Evolutionary conservation across 2,113 vertebrate genomes (phyloP), one percentile per base, ranked within the genome.

Genomic region (Datnioides undecimradiatus): DNA sequence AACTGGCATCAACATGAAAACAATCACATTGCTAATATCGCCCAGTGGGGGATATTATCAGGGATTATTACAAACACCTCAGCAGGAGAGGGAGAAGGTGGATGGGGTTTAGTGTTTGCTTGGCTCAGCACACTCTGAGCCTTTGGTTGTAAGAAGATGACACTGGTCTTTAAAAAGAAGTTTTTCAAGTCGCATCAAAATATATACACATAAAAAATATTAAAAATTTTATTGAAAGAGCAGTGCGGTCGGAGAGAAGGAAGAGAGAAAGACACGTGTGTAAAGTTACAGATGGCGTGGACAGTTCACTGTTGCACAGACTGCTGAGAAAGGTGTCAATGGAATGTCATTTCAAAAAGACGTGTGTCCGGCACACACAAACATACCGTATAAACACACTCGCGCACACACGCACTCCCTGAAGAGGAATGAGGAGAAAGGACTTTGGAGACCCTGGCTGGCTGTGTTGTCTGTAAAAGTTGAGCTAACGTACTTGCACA

Each of bases 171-270:
- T 76, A 88, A 88, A 91, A 91, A 89, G 36, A 83, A 76, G 73
- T 73, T 75, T 58, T 72, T 69, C 74, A 91, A 89, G 73, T 88
- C 7, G 87, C 90, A 83, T 92, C 79, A 90, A 91, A 91, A 77
- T 93, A 93, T 92, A 72, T 89, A 93, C 91, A 91, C 72, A 64
- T 91, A 87, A 85, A 93, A 92, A 92, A 90, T 77, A 86, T 87
- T 87, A 92, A 67, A 91, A 91, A 87, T 13, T 60, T 82, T 85
- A 88, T 90, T 88, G 78, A 91, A 88, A 88, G 80, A 84, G 69
- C 62, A 86, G 90, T 84, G 85, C 65, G 38, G 46, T 57, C 49
- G 58, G 33, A 76, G 71, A 78, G 80, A 68, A 27, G 73, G 71
- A 77, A 41, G 21, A 51, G 33, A 46, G 82, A 76, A 64, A 72